phyloP scores from a whole-genome alignment of 1,140 invertebrate genomes.

The Rhagoletis zephyria region DNA sequence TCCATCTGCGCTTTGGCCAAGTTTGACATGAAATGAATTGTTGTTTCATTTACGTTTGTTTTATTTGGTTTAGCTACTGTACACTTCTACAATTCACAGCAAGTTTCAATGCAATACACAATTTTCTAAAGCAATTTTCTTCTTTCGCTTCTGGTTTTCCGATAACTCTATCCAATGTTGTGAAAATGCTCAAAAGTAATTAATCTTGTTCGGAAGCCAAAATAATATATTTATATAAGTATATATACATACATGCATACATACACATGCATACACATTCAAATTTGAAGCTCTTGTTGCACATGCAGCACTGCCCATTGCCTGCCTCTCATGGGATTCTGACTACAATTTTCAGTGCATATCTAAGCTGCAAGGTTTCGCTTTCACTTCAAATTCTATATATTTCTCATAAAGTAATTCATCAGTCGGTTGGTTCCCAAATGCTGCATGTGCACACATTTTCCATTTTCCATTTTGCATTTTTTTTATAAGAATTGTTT shows the following conservation, averaged over 20 bases:
- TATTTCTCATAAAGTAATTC: constrained; percentile 43
- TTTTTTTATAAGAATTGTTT: constrained; percentile 34
- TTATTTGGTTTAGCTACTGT: no score
- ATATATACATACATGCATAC: background rate
- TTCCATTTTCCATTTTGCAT: background rate
- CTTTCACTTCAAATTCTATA: constrained; percentile 43
- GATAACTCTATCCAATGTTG: background rate
- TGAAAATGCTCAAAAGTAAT: constrained; percentile 30
- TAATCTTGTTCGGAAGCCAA: constrained; percentile 9
- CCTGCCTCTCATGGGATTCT: constrained; percentile 18
- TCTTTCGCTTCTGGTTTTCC: no score
- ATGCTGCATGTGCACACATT: background rate
- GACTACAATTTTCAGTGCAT: background rate
- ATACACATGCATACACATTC: background rate
- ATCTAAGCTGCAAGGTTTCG: constrained; percentile 15
- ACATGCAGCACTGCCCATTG: no score
- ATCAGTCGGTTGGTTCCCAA: constrained; percentile 15
- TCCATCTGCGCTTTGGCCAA: background rate
- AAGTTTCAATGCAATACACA: background rate
- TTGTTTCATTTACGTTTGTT: background rate
- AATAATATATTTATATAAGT: background rate
- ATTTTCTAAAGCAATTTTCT: constrained; percentile 1
- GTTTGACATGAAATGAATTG: background rate
- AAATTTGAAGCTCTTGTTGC: background rate
- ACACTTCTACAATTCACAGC: background rate